Conservation (phyloP, 2,797 vertebrate species). For the Darevskia mixta region DNA sequence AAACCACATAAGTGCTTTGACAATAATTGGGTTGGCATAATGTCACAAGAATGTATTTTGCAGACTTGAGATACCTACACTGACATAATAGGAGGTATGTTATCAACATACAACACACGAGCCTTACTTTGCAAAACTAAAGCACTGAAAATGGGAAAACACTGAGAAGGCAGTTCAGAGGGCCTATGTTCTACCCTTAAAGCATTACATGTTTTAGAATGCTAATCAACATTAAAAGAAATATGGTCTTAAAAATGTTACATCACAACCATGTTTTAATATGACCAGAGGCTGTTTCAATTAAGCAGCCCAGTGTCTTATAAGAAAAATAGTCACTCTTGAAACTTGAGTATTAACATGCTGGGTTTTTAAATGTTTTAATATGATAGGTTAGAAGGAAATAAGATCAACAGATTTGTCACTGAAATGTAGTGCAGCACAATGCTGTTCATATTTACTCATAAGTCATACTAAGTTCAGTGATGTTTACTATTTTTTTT, state of each 20-base stretch:
- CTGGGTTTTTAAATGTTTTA: neutral
- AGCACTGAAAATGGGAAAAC: neutral
- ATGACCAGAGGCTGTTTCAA: neutral
- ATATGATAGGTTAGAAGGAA: too few species aligned
- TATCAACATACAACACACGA: neutral
- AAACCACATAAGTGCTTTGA: slow-evolving; percentile 10
- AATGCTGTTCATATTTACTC: neutral
- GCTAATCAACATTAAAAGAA: neutral
- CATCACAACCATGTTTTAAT: neutral
- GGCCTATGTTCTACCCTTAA: neutral
- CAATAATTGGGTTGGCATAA: slow-evolving; percentile 17
- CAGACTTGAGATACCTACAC: neutral
- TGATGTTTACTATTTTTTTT: neutral
- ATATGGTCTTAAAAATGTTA: neutral
- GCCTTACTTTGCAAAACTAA: neutral
- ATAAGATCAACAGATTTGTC: neutral
- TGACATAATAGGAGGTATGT: neutral
- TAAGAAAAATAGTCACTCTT: neutral
- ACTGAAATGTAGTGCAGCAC: neutral
- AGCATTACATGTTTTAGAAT: neutral
- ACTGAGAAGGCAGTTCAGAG: neutral
- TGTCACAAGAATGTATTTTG: slow-evolving; percentile 4
- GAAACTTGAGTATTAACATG: neutral
- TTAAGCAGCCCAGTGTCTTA: neutral
- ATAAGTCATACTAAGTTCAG: too few species aligned